Base-by-base conservation (phyloP, 2,888 invertebrate species). In the Polydrusus tereticollis region DNA sequence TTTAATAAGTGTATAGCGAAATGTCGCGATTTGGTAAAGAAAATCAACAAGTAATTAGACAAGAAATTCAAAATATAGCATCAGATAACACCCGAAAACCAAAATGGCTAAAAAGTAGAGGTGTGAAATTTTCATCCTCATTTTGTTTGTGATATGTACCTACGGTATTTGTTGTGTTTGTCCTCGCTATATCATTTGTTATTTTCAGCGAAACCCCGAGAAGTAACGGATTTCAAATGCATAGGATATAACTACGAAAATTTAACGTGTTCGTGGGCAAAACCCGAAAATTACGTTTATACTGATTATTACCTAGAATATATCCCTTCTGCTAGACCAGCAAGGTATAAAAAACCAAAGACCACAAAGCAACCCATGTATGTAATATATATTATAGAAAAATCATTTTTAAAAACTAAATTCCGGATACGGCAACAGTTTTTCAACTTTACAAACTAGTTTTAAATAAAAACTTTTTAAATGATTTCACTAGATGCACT, bases 251-350 rank as follows among this genome's bases (percentile, higher is more conserved):
- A 95, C 82, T 92, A 93, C 86, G 89, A 92, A 63, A 89, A 89
- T 78, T 85, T 96, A 77, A 91, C 89, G 12, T 96, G 96, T 82
- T 88, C 90, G 1, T 96, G 95, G 92, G 89, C 88, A 0, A 86
- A 88, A 52, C 90, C 90, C 0, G 79, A 87, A 23, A 86, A 90
- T 83, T 88, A 87, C 75, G 84, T 92, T 10, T 81, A 82, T 18
- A 92, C 92, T 0, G 83, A 82, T 6, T 92, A 91, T 78, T 84
- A 84, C 29, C 79, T 91, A 57, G 82, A 82, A 6, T 90, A 87
- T 77, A 83, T 80, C 70, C 80, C 88, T 62, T 83, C 84, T 2
- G 84, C 85, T 16, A 82, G 87, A 43, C 82, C 85, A 26, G 84
- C 85, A 20, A 81, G 86, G 74, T 83, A 83, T 68, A 58, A 21